phyloP scores from a whole-genome alignment of 2,888 invertebrate genomes.

The Exephanes ischioxanthus region DNA sequence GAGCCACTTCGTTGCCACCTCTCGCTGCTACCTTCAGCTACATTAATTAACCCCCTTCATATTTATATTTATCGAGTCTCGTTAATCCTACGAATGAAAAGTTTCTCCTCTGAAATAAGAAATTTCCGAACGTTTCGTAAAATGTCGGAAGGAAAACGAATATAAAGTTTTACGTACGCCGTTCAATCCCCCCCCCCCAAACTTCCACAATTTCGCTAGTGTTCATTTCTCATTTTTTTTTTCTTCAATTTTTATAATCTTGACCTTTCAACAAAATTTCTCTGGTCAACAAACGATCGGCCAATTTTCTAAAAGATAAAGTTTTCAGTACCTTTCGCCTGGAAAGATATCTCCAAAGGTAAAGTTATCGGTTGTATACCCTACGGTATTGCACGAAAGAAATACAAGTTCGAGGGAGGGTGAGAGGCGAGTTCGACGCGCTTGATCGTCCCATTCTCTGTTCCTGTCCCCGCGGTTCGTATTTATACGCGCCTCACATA shows the following conservation, averaged over 20 bases:
- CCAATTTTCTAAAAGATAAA: too few species aligned
- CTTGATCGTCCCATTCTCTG: slow-evolving; percentile 10
- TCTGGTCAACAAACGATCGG: too few species aligned
- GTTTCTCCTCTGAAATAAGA: background rate
- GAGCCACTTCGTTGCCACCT: too few species aligned
- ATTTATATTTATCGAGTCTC: too few species aligned
- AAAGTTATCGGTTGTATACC: background rate
- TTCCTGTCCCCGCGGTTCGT: slow-evolving; percentile 13
- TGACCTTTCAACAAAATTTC: too few species aligned
- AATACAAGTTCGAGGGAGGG: background rate
- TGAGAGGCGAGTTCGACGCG: slow-evolving; percentile 20
- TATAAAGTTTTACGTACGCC: background rate
- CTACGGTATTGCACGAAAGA: background rate
- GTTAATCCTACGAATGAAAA: background rate
- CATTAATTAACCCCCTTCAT: too few species aligned
- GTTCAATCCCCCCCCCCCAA: too few species aligned
- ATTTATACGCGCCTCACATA: slow-evolving; percentile 29
- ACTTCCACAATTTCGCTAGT: too few species aligned
- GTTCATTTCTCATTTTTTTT: too few species aligned
- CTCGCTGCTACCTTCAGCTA: too few species aligned
- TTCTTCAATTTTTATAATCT: too few species aligned
- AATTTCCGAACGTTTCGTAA: background rate
- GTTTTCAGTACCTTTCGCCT: background rate
- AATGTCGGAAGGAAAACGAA: background rate
- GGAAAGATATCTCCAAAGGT: background rate